Evolutionary conservation across 2,797 vertebrate genomes (phyloP), one percentile per base, ranked within the genome.

Genomic region (Psittacula derbiana): DNA sequence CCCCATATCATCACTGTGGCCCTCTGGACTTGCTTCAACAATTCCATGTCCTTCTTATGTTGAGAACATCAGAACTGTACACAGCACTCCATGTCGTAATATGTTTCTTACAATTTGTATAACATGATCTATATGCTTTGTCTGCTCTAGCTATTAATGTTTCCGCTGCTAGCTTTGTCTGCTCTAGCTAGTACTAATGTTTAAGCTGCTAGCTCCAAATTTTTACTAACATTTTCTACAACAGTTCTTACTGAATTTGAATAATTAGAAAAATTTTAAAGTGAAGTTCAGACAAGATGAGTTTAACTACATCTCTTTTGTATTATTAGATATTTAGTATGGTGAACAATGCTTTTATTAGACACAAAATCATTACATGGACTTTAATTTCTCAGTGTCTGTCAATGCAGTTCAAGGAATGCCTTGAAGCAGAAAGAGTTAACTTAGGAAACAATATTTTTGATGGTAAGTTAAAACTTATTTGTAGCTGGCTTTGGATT

Each of bases 341-440:
- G 49, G 7, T 46, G 33, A 90, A 27, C 31, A 75, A 49, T n/a
- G 10, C 2, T 25, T 92, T 94, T 88, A 12, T 64, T 73, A 80
- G 17, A 23, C 40, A 30, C 10, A 21, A 55, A 88, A 57, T 49
- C 5, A 1, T 94, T 78, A 80, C 79, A 61, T 52, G 71, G 46
- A 64, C 44, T 87, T 95, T 81, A 10, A 78, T 73, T 94, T 95
- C 79, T 90, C 60, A 49, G 21, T 90, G 53, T 81, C 50, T 40
- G 21, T 85, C 61, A 50, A 2, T 93, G 73, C 53, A 67, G 31
- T 86, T 91, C 69, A 74, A 84, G 31, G 40, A 82, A 92, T 84
- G 8, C 25, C 60, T 94, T 89, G 80, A 65, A 93, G 23, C 31
- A 92, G 27, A 79, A 62, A 88, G 76, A 86, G 24, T 75, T 71